Conservation (phyloP, 2,888 invertebrate species). For the Thereva nobilitata region DNA sequence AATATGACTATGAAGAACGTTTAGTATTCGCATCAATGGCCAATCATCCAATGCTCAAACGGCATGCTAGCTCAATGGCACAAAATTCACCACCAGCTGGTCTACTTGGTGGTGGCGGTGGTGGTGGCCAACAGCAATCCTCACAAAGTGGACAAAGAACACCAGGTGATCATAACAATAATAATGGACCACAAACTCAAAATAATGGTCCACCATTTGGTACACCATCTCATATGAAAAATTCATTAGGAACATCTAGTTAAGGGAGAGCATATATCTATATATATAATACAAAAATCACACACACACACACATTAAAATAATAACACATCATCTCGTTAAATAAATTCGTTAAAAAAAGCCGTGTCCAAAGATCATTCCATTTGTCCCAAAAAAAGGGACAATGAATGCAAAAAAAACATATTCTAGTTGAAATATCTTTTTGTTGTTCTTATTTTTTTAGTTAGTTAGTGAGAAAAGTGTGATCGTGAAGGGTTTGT, state of each 20-base stretch:
- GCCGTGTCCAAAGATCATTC: no score
- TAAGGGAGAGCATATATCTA: constrained; percentile 47
- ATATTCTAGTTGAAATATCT: no score
- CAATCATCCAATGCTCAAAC: constrained; percentile 71
- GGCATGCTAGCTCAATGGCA: constrained; percentile 55
- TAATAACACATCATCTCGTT: not conserved
- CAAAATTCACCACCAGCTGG: constrained; percentile 51
- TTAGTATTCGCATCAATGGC: constrained; percentile 95
- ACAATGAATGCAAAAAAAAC: no score
- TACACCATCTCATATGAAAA: constrained; percentile 57
- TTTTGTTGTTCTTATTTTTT: no score
- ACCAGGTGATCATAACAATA: constrained; percentile 55
- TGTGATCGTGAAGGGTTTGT: no score
- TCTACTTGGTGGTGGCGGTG: constrained; percentile 46
- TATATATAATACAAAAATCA: not conserved
- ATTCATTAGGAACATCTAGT: constrained; percentile 57
- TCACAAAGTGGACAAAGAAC: constrained; percentile 53
- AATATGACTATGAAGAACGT: constrained; percentile 96
- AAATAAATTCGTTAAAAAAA: no score
- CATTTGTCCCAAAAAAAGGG: no score
- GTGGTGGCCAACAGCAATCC: constrained; percentile 42
- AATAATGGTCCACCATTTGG: constrained; percentile 51
- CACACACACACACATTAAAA: not conserved
- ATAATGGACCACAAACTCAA: constrained; percentile 54
- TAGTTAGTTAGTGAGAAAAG: no score